phyloP scores from a whole-genome alignment of 2,113 vertebrate species.

The Hippocampus zosterae region DNA sequence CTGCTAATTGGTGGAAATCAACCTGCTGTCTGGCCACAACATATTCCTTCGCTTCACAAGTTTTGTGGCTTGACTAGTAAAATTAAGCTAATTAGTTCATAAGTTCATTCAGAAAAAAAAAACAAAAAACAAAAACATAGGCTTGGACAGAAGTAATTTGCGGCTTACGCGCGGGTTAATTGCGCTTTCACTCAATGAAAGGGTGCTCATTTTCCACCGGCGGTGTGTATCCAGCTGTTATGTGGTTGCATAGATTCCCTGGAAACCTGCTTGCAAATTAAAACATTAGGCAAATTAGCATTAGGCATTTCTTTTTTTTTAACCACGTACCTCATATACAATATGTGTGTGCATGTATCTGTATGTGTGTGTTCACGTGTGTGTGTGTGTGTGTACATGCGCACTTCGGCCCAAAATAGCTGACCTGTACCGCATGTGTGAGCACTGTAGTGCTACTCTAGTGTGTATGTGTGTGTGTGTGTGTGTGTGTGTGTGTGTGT shows the following conservation, averaged over 20 bases:
- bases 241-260: background rate
- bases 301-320: background rate
- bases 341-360: background rate
- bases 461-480: conserved; percentile 17
- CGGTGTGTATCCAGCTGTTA: background rate
- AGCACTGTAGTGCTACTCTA: conserved; percentile 14
- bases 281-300: background rate
- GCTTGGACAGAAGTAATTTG: background rate
- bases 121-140: background rate
- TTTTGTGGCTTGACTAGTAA: background rate
- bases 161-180: background rate
- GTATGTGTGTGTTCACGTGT: background rate
- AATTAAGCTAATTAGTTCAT: background rate
- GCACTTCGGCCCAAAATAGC: conserved; percentile 44
- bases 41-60: background rate
- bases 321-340: background rate
- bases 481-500: conserved; percentile 44
- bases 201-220: background rate
- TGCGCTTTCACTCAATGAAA: background rate
- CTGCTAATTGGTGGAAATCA: background rate
- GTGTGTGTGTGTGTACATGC: background rate
- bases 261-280: background rate
- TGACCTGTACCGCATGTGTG: conserved; percentile 49
- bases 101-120: background rate
- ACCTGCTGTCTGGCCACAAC: background rate